Conservation (phyloP, 2,797 vertebrate species). For the Xenentodon cancila region DNA sequence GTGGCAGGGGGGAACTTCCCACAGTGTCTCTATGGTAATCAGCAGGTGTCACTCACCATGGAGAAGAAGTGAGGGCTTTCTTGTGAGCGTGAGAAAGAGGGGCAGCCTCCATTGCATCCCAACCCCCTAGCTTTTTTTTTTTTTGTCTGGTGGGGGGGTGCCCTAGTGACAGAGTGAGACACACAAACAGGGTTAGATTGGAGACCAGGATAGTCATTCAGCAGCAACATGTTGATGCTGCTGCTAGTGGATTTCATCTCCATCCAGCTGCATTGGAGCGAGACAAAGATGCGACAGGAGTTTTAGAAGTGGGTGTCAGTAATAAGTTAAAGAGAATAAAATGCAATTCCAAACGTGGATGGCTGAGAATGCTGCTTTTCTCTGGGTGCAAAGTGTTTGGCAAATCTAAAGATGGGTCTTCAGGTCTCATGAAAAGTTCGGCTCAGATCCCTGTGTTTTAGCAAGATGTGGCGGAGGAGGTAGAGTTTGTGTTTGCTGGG, state of each 20-base stretch:
- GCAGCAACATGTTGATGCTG: slow-evolving; percentile 83
- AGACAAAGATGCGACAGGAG: slow-evolving; percentile 43
- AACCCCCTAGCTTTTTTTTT: slow-evolving; percentile 56
- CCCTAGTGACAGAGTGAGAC: slow-evolving; percentile 71
- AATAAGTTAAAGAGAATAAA: slow-evolving; percentile 46
- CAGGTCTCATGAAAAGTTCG: slow-evolving; percentile 26
- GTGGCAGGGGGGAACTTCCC: slow-evolving; percentile 82
- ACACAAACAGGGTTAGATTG: slow-evolving; percentile 60
- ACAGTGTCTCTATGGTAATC: slow-evolving; percentile 93
- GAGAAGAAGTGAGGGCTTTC: slow-evolving; percentile 89
- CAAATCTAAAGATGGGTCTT: slow-evolving; percentile 30
- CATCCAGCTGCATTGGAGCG: slow-evolving; percentile 79
- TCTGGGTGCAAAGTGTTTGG: slow-evolving; percentile 45
- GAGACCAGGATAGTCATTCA: slow-evolving; percentile 77
- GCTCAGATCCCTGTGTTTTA: slow-evolving; percentile 23
- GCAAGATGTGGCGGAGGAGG: slow-evolving; percentile 27
- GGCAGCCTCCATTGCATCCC: slow-evolving; percentile 73
- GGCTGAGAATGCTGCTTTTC: slow-evolving; percentile 61
- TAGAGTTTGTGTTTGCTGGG: slow-evolving; percentile 52
- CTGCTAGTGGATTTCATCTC: slow-evolving; percentile 61
- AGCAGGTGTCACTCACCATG: slow-evolving; percentile 90
- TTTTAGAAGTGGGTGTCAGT: slow-evolving; percentile 39
- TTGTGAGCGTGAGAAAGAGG: slow-evolving; percentile 91
- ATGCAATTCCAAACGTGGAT: slow-evolving; percentile 56
- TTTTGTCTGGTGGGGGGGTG: slow-evolving; percentile 32